These are phyloP conservation scores for Blennius ocellaris DNA, from an alignment of 2,113 vertebrate species.

Conservation along the genomic window DNA sequence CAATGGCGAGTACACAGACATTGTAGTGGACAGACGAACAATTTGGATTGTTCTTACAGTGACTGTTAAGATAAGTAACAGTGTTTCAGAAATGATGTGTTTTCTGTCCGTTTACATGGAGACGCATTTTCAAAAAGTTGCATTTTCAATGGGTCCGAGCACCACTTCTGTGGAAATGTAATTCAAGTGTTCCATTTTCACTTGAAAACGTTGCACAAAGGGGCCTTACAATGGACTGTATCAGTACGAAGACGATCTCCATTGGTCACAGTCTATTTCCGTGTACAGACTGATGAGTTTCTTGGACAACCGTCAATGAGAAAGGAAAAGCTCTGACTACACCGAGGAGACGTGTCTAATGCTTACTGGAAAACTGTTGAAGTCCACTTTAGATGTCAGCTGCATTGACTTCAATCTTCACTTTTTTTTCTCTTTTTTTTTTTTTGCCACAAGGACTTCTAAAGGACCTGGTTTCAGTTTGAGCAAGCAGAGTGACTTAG, in stretches of 20 bases:
- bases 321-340: conserved; percentile 31
- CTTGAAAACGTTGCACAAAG: too few species aligned
- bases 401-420: conserved; percentile 15
- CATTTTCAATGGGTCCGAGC: too few species aligned
- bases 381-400: conserved; percentile 19
- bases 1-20: too few species aligned
- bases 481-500: background rate
- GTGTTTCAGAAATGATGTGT: too few species aligned
- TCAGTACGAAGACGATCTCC: background rate
- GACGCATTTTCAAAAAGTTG: too few species aligned
- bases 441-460: background rate
- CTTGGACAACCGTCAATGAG: conserved; percentile 25
- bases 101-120: too few species aligned
- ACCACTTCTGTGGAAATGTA: too few species aligned
- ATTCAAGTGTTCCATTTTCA: too few species aligned
- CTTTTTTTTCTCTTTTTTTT: background rate
- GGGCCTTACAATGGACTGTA: background rate
- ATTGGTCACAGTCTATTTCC: conserved; percentile 17
- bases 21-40: too few species aligned
- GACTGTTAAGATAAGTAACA: too few species aligned
- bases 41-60: too few species aligned
- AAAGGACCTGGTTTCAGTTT: background rate
- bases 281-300: conserved; percentile 27
- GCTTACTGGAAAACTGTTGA: conserved; percentile 5
- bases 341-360: conserved; percentile 15